phyloP scores from a whole-genome alignment of 2,888 invertebrate species.

The Limenitis camilla region DNA sequence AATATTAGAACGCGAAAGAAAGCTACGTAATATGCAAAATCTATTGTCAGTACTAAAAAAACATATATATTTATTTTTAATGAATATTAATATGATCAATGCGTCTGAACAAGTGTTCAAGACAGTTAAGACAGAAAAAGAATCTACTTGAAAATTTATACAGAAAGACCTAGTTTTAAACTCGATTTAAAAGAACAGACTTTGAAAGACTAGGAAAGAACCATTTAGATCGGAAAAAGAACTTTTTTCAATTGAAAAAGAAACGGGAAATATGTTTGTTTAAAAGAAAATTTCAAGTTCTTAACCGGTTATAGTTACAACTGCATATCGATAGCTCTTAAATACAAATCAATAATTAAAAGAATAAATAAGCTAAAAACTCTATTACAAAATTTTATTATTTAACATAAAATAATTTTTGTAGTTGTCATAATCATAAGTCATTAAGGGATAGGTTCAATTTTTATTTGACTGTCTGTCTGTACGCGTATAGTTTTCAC shows the following conservation, averaged over 20 bases:
- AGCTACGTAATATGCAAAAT: too few species aligned
- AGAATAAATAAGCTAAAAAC: not conserved
- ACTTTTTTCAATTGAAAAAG: slow-evolving; percentile 14
- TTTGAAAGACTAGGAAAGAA: slow-evolving; percentile 21
- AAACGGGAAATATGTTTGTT: slow-evolving; percentile 10
- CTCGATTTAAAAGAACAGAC: slow-evolving; percentile 17
- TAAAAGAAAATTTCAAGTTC: slow-evolving; percentile 12
- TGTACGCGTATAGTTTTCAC: too few species aligned
- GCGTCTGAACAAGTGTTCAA: not conserved
- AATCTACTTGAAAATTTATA: slow-evolving; percentile 19
- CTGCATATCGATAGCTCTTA: not conserved
- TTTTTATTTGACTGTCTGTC: too few species aligned
- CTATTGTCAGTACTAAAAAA: too few species aligned
- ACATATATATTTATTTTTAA: too few species aligned
- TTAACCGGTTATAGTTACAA: slow-evolving; percentile 1
- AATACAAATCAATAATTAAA: not conserved
- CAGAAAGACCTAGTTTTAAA: slow-evolving; percentile 15
- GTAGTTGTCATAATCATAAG: too few species aligned
- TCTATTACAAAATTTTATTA: not conserved
- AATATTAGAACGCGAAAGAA: too few species aligned
- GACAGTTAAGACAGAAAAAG: slow-evolving; percentile 1
- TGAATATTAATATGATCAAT: too few species aligned
- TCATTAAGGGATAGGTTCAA: too few species aligned
- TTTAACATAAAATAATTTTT: too few species aligned
- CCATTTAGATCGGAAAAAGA: slow-evolving; percentile 22